Base-by-base conservation (phyloP, 2,113 vertebrate genomes). In the Calidris pugnax region DNA sequence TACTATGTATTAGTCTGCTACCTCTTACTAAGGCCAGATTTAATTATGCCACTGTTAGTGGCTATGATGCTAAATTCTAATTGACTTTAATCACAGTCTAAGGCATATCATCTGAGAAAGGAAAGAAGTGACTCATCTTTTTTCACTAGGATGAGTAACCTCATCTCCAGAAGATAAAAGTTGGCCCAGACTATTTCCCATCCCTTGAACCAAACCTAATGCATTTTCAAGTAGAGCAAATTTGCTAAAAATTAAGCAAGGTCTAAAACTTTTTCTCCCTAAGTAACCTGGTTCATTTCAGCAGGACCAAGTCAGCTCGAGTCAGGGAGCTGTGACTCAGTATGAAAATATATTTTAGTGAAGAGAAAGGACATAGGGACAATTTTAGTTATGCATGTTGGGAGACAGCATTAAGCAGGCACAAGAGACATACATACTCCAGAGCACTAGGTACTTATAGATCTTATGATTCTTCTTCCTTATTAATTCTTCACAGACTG, bases 201-300 rank as follows among this genome's bases (percentile, higher is more conserved):
- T 69, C 19, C 32, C 67, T 93, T 85, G 67, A 94, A 79, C 7
- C 7, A 68, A 90, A 87, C 66, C 63, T 32, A 87, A 91, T 76
- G 57, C 35, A 69, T 96, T 96, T 93, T 90, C 66, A 88, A 76
- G 30, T 24, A 87, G 39, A 88, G 45, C 90, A 91, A 87, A 85
- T 22, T 53, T 76, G 30, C 57, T 85, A 88, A 91, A 85, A 88
- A 28, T 48, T 57, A 55, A 75, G 21, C 14, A 55, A 85, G 67
- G 33, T 87, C 59, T 80, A 39, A 90, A 88, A 60, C 64, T 64
- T 96, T 87, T 85, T 82, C 51, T 73, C 30, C 24, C 14, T 75
- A 41, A 57, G 10, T 74, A 78, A 71, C n/a, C 27, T 62, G 78
- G n/a, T 50, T 91, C 81, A 67, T 85, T 93, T 72, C 66, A 87